phyloP scores from a whole-genome alignment of 2,797 vertebrate species.

The Kryptopterus vitreolus region DNA sequence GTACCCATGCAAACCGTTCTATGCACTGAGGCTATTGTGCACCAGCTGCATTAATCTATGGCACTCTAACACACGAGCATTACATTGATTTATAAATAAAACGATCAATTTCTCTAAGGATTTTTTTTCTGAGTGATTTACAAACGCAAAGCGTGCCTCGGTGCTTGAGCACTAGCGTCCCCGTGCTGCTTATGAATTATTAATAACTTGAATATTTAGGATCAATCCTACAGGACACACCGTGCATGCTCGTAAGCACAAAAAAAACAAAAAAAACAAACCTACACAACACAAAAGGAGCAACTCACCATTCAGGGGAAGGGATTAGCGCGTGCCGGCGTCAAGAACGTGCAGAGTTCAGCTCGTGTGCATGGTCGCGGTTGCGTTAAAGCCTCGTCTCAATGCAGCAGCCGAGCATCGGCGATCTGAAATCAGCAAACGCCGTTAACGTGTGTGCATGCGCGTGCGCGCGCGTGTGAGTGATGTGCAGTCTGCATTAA shows the following conservation, averaged over 20 bases:
- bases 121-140: not conserved
- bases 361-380: not conserved
- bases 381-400: not conserved
- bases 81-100: too few relatives aligned
- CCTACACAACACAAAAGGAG: not conserved
- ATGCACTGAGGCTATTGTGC: slow-evolving; percentile 8
- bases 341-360: not conserved
- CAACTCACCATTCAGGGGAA: slow-evolving; percentile 12
- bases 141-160: not conserved
- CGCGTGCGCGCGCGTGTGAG: not conserved
- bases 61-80: not conserved
- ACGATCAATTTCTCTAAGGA: too few relatives aligned
- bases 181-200: slow-evolving; percentile 8
- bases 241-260: not conserved
- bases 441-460: not conserved
- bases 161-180: not conserved
- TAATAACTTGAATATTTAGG: not conserved
- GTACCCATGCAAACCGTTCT: not conserved
- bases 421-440: not conserved
- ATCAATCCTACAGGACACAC: not conserved
- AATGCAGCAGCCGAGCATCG: slow-evolving; percentile 6
- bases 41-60: slow-evolving; percentile 5
- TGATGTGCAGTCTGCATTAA: not conserved
- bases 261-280: too few relatives aligned
- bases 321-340: not conserved